Conservation (phyloP, 2,888 invertebrate genomes). For the Melieria omissa region DNA sequence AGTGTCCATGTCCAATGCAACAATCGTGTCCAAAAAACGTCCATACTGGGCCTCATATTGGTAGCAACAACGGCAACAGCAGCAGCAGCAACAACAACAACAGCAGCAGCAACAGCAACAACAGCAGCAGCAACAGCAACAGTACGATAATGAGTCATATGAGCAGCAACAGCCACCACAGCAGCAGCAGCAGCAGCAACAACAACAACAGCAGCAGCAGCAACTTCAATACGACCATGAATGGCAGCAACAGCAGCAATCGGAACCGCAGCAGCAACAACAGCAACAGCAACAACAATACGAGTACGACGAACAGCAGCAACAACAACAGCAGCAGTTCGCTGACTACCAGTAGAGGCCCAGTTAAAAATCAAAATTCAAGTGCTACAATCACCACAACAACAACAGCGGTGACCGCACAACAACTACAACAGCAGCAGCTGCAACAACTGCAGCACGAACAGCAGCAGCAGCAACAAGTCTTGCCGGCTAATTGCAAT, state of each 20-base stretch:
- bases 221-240: constrained; percentile 56
- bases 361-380: constrained; percentile 59
- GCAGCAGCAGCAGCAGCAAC: constrained; percentile 46
- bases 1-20: constrained; percentile 90
- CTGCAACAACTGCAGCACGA: constrained; percentile 35
- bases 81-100: constrained; percentile 64
- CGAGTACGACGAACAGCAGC: constrained; percentile 47
- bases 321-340: constrained; percentile 53
- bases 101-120: constrained; percentile 49
- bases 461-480: constrained; percentile 27
- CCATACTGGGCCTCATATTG: constrained; percentile 98
- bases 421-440: constrained; percentile 50
- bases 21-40: constrained; percentile 98
- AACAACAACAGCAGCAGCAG: constrained; percentile 41
- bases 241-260: constrained; percentile 64
- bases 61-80: constrained; percentile 81
- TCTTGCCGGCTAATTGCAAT: constrained; percentile 32
- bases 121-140: constrained; percentile 43
- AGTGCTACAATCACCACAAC: constrained; percentile 45
- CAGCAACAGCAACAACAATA: constrained; percentile 48
- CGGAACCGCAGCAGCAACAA: constrained; percentile 68
- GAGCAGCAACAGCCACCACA: constrained; percentile 49
- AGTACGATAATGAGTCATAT: constrained; percentile 45
- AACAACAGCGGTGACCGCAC: constrained; percentile 45
- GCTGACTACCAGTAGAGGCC: constrained; percentile 65